Evolutionary conservation across 2,797 vertebrate species (phyloP).

Genomic region (Oryzias sinensis): DNA sequence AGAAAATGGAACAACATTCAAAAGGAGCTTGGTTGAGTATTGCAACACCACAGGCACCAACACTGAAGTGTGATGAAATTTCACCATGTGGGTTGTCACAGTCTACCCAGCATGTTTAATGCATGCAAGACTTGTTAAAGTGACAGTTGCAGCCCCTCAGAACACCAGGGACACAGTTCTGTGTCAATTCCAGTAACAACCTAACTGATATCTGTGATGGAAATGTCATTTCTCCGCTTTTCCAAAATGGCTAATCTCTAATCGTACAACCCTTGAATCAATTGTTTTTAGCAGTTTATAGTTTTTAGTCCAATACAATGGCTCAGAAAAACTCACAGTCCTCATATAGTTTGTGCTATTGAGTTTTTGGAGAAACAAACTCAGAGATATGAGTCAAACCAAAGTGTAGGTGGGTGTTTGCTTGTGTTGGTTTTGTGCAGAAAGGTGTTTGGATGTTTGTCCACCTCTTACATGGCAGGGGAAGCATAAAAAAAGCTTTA

Average conservation of each 20-base stretch:
- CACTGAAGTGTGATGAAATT: conserved; percentile 23
- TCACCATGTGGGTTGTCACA: conserved; percentile 19
- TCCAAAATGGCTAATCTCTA: conserved; percentile 14
- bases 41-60: neutral
- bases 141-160: neutral
- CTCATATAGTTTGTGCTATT: neutral
- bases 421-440: neutral
- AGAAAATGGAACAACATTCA: neutral
- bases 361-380: conserved; percentile 8
- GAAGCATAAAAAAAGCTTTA: conserved; percentile 6
- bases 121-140: neutral
- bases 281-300: neutral
- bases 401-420: neutral
- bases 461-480: neutral
- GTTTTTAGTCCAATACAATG: neutral
- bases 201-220: conserved; percentile 23
- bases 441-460: conserved; percentile 5
- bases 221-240: conserved; percentile 2
- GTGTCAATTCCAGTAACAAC: neutral
- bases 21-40: neutral
- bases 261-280: neutral
- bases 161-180: conserved; percentile 12
- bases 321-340: neutral
- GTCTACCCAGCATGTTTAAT: conserved; percentile 2
- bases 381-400: neutral